Conservation (phyloP, 2,888 invertebrate species). For the Tetranychus truncatus region DNA sequence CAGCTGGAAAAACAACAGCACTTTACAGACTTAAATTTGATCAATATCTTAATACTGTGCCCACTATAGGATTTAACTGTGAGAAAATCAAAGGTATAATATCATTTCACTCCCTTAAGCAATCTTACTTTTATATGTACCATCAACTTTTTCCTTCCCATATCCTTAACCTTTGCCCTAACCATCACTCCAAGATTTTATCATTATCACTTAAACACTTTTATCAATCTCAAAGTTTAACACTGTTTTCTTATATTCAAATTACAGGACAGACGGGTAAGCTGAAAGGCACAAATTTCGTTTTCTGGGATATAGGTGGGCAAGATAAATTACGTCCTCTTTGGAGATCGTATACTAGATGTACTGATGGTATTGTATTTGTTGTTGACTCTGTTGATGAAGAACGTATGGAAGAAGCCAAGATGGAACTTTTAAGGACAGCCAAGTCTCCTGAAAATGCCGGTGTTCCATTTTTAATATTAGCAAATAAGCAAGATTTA, state of each 20-base stretch:
- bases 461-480: constrained; percentile 73
- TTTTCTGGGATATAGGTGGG: constrained; percentile 81
- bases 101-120: no score
- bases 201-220: no score
- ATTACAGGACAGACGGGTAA: constrained; percentile 43
- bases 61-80: constrained; percentile 94
- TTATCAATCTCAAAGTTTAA: no score
- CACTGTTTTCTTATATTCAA: no score
- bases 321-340: constrained; percentile 86
- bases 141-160: no score
- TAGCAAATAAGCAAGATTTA: constrained; percentile 80
- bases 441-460: constrained; percentile 73
- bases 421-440: constrained; percentile 81
- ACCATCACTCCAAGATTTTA: no score
- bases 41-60: constrained; percentile 90
- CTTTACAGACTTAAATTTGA: constrained; percentile 90
- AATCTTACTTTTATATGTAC: no score
- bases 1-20: constrained; percentile 90
- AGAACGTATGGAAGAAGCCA: constrained; percentile 89
- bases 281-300: constrained; percentile 77
- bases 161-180: no score
- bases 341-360: constrained; percentile 88
- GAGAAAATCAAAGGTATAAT: constrained; percentile 60
- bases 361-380: constrained; percentile 90
- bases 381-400: constrained; percentile 84